phyloP scores from a whole-genome alignment of 2,797 vertebrate species.

The Distichodus sexfasciatus region DNA sequence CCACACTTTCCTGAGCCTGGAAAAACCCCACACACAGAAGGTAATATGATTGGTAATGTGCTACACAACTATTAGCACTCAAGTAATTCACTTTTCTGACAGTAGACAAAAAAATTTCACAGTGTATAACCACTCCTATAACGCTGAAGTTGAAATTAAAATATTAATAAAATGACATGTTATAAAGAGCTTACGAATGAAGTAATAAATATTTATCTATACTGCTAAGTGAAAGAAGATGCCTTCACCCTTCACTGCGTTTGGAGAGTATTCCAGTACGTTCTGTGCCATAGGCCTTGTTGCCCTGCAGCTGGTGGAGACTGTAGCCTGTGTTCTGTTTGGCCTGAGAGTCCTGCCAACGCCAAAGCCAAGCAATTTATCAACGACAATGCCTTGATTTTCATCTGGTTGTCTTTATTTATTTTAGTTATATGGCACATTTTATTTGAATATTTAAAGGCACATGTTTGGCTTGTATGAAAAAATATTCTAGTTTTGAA shows the following conservation, averaged over 20 bases:
- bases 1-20: slow-evolving; percentile 94
- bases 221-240: background rate
- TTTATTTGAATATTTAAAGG: too few relatives aligned
- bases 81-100: too few relatives aligned
- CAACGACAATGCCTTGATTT: too few relatives aligned
- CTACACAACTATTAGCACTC: too few relatives aligned
- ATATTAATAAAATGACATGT: background rate
- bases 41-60: background rate
- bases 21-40: background rate
- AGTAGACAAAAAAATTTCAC: too few relatives aligned
- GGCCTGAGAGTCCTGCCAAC: slow-evolving; percentile 81
- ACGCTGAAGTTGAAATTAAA: too few relatives aligned
- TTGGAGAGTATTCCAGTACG: slow-evolving; percentile 85
- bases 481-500: too few relatives aligned
- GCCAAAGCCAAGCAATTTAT: background rate
- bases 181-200: too few relatives aligned
- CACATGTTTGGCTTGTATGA: too few relatives aligned
- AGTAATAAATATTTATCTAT: background rate
- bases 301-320: slow-evolving; percentile 95
- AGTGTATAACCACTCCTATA: too few relatives aligned
- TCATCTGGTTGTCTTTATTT: too few relatives aligned
- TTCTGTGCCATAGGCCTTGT: slow-evolving; percentile 94
- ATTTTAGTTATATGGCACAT: too few relatives aligned
- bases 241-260: slow-evolving; percentile 89
- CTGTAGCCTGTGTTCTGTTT: slow-evolving; percentile 89